Evolutionary conservation across 2,113 vertebrate species (phyloP), one percentile per base, ranked within the genome.

Genomic region (Phasianus colchicus): DNA sequence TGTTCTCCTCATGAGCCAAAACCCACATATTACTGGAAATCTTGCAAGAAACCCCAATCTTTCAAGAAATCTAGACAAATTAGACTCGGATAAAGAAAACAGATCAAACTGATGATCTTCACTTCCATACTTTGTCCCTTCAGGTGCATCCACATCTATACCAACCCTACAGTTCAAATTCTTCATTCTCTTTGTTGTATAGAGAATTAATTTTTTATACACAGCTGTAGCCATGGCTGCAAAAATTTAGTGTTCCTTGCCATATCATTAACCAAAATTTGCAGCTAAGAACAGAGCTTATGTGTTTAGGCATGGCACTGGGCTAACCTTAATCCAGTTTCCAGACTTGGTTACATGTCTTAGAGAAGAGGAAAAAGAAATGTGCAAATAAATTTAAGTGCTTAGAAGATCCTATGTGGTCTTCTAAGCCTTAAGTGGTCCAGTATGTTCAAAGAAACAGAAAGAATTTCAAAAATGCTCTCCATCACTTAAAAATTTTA

Each of bases 1-100:
- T 60, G 42, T 54, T 94, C 71, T 92, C 34, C 55, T 90, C 21
- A n/a, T 38, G 74, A 80, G 86, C 83, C 79, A 90, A 94, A 94
- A 93, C 58, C 55, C 80, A 77, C 55, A 55, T 74, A 47, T 77
- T 86, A 74, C 36, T 2, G 13, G 72, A 95, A 93, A 81, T 60
- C 55, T 74, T 71, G 15, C 42, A 66, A 77, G 69, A 63, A 86
- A 73, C 42, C 4, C 19, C 66, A 69, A 71, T 77, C 50, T 90
- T 88, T 40, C 24, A 89, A 85, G 58, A 76, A 94, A 85, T 87
- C 63, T 57, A 69, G 29, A 27, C 8, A 64, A 75, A 61, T 89
- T 84, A 82, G 27, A 13, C 27, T 60, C 69, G n/a, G 13, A 69
- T 65, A 66, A 75, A 78, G 19, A 71, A 72, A 81, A 64, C 4